Conservation (phyloP, 1,140 invertebrate genomes). For the Sinonovacula constricta region DNA sequence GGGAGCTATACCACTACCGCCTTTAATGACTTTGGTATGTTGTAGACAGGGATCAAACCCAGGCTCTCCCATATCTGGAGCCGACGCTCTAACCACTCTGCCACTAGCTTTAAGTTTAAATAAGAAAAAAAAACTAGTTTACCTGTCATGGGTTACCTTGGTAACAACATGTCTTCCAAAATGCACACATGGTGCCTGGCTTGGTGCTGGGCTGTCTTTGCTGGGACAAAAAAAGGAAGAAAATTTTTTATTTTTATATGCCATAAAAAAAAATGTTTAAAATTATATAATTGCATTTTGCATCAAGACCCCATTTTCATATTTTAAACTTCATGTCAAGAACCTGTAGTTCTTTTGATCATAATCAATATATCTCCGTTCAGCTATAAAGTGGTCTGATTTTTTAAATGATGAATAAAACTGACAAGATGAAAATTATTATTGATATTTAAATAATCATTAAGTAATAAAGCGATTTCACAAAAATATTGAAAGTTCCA, state of each 20-base stretch:
- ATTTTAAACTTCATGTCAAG: neutral
- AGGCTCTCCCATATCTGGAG: too few relatives aligned
- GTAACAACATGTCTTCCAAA: slow-evolving; percentile 57
- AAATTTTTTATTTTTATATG: neutral
- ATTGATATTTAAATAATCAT: too few relatives aligned
- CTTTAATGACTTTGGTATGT: neutral
- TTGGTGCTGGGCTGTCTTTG: slow-evolving; percentile 11
- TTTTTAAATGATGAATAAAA: too few relatives aligned
- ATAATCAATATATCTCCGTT: neutral
- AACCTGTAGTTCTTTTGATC: neutral
- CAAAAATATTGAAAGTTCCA: too few relatives aligned
- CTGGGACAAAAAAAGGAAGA: neutral
- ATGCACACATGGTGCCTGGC: slow-evolving; percentile 32
- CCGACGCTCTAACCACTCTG: neutral
- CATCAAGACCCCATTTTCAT: neutral
- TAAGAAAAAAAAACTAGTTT: too few relatives aligned
- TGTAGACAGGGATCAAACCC: neutral
- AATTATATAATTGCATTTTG: neutral
- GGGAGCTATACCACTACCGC: neutral
- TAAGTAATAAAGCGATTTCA: too few relatives aligned
- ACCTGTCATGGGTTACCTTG: slow-evolving; percentile 25
- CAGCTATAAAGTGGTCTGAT: too few relatives aligned
- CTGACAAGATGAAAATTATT: too few relatives aligned
- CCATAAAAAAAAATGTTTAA: neutral
- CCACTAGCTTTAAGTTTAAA: too few relatives aligned